Base-by-base conservation (phyloP, 2,888 invertebrate genomes). In the Brenthis daphne region DNA sequence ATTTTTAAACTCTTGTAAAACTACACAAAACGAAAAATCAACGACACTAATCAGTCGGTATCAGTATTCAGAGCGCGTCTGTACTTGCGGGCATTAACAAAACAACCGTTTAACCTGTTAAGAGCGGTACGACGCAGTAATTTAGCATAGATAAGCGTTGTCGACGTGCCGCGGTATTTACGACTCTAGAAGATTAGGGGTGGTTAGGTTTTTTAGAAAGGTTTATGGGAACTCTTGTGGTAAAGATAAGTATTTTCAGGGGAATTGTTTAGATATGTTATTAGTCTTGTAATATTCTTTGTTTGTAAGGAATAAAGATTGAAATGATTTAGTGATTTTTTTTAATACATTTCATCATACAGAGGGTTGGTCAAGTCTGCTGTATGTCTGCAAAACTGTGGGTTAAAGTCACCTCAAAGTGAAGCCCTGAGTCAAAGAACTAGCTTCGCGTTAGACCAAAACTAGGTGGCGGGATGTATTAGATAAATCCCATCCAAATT, bases 61-160 rank as follows among this genome's bases (percentile, higher is more conserved):
- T 80, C 79, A 74, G 79, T 77, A 80, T 80, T 80, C 80, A 74
- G 64, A 68, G 37, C 68, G 72, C 74, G 74, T 50, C 73, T 74
- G 70, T 67, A 74, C 74, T 74, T 74, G 73, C 73, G 72, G 71
- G 75, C 74, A 77, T 79, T 78, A 77, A 75, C 78, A 75, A 77
- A 77, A 81, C 80, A 79, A 79, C 73, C 76, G 74, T 73, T 77
- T 76, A 76, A 75, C 80, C 81, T 81, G 81, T 79, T 79, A 77
- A 74, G 76, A 71, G 77, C 77, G 77, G 79, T 76, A 76, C 79
- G 77, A 79, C 77, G 79, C 77, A 77, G 77, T 80, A 80, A 82
- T 79, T 84, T 84, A 82, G 77, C 82, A 82, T 80, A 85, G 84
- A 85, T 85, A 85, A 84, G 84, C 79, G 76, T 75, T 73, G 77